Evolutionary conservation across 1,140 invertebrate species (phyloP), one percentile per base, ranked within the genome.

Genomic region (Hycleus cichorii): DNA sequence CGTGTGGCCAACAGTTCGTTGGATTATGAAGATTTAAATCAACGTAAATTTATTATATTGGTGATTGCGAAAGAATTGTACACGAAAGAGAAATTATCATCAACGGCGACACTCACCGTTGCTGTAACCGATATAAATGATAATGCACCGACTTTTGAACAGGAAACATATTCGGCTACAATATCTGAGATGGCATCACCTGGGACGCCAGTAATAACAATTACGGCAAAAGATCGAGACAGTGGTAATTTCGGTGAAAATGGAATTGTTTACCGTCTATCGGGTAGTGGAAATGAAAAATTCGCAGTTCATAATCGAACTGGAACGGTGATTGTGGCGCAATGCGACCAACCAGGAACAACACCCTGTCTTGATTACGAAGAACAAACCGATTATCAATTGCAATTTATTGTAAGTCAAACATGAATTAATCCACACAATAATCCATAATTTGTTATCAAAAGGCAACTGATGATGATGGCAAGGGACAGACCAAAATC

Each of bases 21-120:
- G 40, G 91, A 94, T 72, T 94, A 91, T 69, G 91, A 95, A 71
- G 91, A 95, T 77, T 90, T 90, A 25, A 94, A 94, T 77, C 89
- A 94, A 71, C 80, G 90, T 58, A 93, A 94, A 75, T 95, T 93
- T 71, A 89, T 94, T 64, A 81, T 95, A 32, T 76, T 93, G 69
- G 90, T 92, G 3, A 82, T 92, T 53, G 92, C 91, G 1, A 88
- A 88, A 72, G 91, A 94, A 68, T 76, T 87, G 2, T 82, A 89
- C 62, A 91, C 89, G 2, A 78, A 80, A 46, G 84, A 87, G 2
- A 81, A 81, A 42, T 76, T 93, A 1, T 89, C 86, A 0, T 94
- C 91, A 1, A 93, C 90, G 3, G 90, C 91, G 0, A 94, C 90
- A 9, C 86, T 97, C 2, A 91, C 85, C 0, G 83, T 97, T 1